Evolutionary conservation across 2,113 vertebrate species (phyloP).

Genomic region (Atherinomorus stipes): DNA sequence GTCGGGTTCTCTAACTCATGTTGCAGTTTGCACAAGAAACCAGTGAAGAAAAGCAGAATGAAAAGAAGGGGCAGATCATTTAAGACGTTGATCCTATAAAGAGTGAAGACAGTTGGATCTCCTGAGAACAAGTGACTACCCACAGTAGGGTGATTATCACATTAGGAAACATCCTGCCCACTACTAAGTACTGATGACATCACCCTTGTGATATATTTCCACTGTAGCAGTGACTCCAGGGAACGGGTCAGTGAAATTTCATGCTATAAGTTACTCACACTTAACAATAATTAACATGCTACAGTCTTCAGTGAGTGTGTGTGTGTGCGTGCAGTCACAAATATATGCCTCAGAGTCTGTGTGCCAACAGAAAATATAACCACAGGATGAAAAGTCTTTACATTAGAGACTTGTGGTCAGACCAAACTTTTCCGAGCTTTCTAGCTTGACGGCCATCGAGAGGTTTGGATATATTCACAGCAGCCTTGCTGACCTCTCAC

Average conservation of each 20-base stretch:
- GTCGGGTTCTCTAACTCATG: too few species aligned
- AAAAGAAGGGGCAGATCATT: constrained; percentile 55
- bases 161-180: constrained; percentile 79
- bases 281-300: constrained; percentile 65
- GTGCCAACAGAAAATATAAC: constrained; percentile 42
- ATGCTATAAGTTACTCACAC: constrained; percentile 72
- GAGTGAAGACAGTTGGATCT: constrained; percentile 69
- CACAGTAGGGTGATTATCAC: constrained; percentile 76
- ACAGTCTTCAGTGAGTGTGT: constrained; percentile 9
- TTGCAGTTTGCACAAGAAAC: constrained; percentile 72
- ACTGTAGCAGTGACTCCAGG: constrained; percentile 55
- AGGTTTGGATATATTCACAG: constrained; percentile 35
- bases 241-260: constrained; percentile 67
- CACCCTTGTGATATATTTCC: constrained; percentile 75
- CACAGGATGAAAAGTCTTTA: constrained; percentile 67
- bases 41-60: constrained; percentile 45
- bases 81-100: constrained; percentile 77
- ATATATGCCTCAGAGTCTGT: constrained; percentile 29
- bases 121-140: constrained; percentile 67
- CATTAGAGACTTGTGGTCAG: constrained; percentile 61
- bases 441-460: constrained; percentile 11
- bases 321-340: neutral
- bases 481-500: constrained; percentile 48
- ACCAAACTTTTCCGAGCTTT: constrained; percentile 47
- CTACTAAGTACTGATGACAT: constrained; percentile 76